phyloP scores from a whole-genome alignment of 2,888 invertebrate genomes.

The Gasteruption jaculator region DNA sequence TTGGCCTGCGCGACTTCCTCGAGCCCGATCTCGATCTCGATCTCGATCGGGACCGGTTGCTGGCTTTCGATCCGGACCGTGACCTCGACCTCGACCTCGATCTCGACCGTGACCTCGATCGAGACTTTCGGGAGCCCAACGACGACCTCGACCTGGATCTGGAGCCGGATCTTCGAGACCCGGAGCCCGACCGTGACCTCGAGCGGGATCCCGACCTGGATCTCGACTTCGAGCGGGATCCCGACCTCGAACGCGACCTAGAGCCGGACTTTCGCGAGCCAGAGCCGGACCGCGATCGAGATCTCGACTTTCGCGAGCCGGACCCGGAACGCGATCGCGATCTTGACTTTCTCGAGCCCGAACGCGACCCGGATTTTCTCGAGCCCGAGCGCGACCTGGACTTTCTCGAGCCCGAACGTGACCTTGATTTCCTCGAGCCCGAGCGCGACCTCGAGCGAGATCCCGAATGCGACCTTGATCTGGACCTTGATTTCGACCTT shows the following conservation, averaged over 20 bases:
- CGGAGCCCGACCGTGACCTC: conserved; percentile 32
- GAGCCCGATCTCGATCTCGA: conserved; percentile 28
- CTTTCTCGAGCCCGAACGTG: conserved; percentile 27
- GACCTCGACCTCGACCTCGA: conserved; percentile 35
- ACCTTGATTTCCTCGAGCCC: conserved; percentile 17
- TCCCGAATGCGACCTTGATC: conserved; percentile 30
- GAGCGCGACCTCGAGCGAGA: conserved; percentile 22
- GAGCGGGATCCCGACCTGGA: conserved; percentile 35
- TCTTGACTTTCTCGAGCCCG: conserved; percentile 28
- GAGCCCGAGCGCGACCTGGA: conserved; percentile 36
- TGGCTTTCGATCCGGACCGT: conserved; percentile 25
- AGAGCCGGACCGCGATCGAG: conserved; percentile 31
- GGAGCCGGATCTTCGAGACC: conserved; percentile 24
- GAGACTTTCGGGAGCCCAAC: conserved; percentile 22
- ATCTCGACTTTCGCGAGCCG: conserved; percentile 27
- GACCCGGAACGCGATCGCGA: conserved; percentile 32
- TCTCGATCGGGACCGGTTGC: conserved; percentile 29
- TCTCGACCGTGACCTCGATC: conserved; percentile 29
- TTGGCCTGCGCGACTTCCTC: conserved; percentile 34
- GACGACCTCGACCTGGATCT: conserved; percentile 37
- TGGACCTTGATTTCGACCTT: conserved; percentile 29
- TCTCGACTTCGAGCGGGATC: conserved; percentile 26
- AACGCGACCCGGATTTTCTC: conserved; percentile 27
- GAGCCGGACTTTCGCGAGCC: conserved; percentile 33
- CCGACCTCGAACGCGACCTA: conserved; percentile 31